These are phyloP conservation scores for Campoletis raptor DNA, from an alignment of 2,888 invertebrate species.

Conservation along the genomic window DNA sequence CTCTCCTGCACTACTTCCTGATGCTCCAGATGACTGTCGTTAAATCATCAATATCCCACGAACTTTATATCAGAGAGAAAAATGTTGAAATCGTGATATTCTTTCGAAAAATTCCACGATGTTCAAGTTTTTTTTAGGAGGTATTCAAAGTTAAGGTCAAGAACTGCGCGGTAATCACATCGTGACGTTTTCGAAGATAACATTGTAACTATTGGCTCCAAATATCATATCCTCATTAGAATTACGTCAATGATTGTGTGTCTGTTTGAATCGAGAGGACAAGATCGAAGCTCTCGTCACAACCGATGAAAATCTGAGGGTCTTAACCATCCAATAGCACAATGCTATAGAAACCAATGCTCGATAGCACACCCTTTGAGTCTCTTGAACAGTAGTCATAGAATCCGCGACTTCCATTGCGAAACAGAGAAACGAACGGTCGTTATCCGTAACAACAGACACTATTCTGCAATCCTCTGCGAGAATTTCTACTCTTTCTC, in stretches of 20 bases:
- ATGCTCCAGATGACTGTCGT: not conserved
- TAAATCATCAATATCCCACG: not conserved
- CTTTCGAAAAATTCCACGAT: not conserved
- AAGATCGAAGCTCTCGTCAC: constrained; percentile 51
- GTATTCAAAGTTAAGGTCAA: no score
- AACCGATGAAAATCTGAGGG: constrained; percentile 39
- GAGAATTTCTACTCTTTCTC: constrained; percentile 6
- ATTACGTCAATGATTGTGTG: not conserved
- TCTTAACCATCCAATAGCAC: constrained; percentile 39
- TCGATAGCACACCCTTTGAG: constrained; percentile 23
- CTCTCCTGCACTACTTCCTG: no score
- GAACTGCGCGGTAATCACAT: no score
- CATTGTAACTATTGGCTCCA: not conserved
- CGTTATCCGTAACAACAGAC: constrained; percentile 75
- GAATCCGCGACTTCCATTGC: constrained; percentile 57
- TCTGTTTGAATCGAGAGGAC: constrained; percentile 24
- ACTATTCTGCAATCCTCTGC: constrained; percentile 72
- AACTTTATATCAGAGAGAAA: not conserved
- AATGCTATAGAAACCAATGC: constrained; percentile 41
- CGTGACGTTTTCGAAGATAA: no score
- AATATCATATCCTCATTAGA: not conserved
- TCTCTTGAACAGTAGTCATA: constrained; percentile 46
- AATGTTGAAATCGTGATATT: not conserved
- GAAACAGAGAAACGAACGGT: constrained; percentile 65
- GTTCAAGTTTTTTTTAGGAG: no score